Base-by-base conservation (phyloP, 2,113 vertebrate genomes). In the Malurus melanocephalus region DNA sequence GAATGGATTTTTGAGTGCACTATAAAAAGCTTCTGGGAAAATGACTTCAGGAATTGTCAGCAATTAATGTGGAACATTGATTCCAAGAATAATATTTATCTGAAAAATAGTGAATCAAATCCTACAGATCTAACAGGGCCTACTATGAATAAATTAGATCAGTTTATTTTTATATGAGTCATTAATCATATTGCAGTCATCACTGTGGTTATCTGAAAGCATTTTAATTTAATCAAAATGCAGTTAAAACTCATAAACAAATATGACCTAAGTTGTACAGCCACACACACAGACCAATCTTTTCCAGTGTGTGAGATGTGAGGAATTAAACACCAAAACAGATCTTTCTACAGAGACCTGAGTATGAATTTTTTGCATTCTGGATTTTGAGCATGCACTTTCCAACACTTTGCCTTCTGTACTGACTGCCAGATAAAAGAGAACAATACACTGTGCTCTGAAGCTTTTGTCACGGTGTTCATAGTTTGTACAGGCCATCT, bases 171-270 rank as follows among this genome's bases (percentile, higher is more conserved):
- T 60, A 15, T 73, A n/a, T 88, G 65, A 67, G 53, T 93, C 62
- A 68, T 87, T 67, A 81, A 67, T 90, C 40, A 40, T 66, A 35
- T 72, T 80, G 40, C 52, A 84, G 49, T 90, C 81, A 66, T 75
- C 73, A 30, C 30, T 48, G 61, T 83, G 38, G 60, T 88, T 92
- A 81, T 85, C 81, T 57, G 28, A 87, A 93, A 87, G 46, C 69
- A 64, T 82, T 91, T 79, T 82, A 89, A 87, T 93, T 85, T 85
- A 82, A 91, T 87, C 38, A 89, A 89, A 87, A 81, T 72, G 55
- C 51, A 85, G 66, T 89, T 94, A 89, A 92, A 92, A 81, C 18
- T 84, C 23, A 43, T 75, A 62, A 90, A 85, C 35, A 78, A 84
- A 40, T 64, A 18, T 75, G 19, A 6, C 28, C 59, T 72, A 45